These are phyloP conservation scores for Euura lappo DNA, from an alignment of 1,140 invertebrate species.

Conservation along the genomic window DNA sequence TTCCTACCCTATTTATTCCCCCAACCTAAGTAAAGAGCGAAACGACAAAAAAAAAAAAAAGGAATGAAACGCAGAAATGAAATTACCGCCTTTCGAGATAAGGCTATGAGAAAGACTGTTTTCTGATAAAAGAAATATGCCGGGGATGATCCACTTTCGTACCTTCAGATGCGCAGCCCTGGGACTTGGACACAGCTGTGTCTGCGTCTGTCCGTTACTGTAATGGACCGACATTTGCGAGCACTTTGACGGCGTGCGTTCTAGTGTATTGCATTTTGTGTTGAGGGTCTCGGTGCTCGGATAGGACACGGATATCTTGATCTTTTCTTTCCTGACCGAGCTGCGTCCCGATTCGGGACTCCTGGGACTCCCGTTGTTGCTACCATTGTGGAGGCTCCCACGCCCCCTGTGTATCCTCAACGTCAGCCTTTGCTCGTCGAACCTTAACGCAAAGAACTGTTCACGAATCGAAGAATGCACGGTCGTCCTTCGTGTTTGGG, in stretches of 20 bases:
- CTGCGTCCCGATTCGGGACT: slow-evolving; percentile 46
- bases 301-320: slow-evolving; percentile 84
- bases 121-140: background rate
- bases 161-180: slow-evolving; percentile 54
- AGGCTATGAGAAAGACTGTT: too few species aligned
- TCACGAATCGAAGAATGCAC: background rate
- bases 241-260: slow-evolving; percentile 51
- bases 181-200: slow-evolving; percentile 47
- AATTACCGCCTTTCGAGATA: background rate
- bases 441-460: slow-evolving; percentile 50
- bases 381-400: slow-evolving; percentile 64
- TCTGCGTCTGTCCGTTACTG: slow-evolving; percentile 55
- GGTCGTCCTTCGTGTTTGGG: too few species aligned
- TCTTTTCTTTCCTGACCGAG: slow-evolving; percentile 70
- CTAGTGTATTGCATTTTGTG: slow-evolving; percentile 55
- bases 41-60: background rate
- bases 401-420: slow-evolving; percentile 89
- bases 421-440: slow-evolving; percentile 87
- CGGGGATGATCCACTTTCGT: slow-evolving; percentile 10
- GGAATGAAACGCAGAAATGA: slow-evolving; percentile 5
- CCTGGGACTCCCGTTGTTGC: slow-evolving; percentile 63
- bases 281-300: slow-evolving; percentile 78
- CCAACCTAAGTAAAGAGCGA: slow-evolving; percentile 38
- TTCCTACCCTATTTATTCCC: slow-evolving; percentile 48
- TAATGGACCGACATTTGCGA: slow-evolving; percentile 55